Conservation (phyloP, 2,888 invertebrate species). For the Drosophila robusta region DNA sequence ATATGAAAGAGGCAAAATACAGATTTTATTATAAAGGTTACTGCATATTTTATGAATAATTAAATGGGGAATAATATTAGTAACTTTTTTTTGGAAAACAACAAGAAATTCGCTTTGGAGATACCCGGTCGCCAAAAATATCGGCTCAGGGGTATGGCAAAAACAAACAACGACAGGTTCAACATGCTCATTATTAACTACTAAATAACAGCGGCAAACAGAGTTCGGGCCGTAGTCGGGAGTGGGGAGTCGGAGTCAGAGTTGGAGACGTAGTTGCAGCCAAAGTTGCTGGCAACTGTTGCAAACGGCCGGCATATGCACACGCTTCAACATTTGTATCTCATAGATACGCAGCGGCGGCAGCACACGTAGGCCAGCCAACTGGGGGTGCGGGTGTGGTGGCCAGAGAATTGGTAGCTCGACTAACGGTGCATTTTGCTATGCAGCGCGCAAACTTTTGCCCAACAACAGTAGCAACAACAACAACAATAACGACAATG, state of each 20-base stretch:
- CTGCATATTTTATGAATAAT: background rate
- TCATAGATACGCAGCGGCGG: constrained; percentile 65
- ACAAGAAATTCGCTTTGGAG: background rate
- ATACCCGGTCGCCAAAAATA: constrained; percentile 9
- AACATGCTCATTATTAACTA: constrained; percentile 81
- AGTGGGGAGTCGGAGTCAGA: background rate
- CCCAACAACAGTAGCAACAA: constrained; percentile 36
- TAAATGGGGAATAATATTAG: background rate
- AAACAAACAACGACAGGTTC: constrained; percentile 73
- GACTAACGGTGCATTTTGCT: constrained; percentile 76
- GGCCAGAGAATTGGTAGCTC: constrained; percentile 20
- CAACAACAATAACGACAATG: constrained; percentile 27
- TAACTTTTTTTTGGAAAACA: too few species aligned
- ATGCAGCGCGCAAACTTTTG: constrained; percentile 70
- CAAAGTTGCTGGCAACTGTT: constrained; percentile 52
- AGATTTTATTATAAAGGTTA: background rate
- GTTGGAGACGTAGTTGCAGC: constrained; percentile 11
- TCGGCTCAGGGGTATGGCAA: constrained; percentile 30
- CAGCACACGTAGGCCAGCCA: constrained; percentile 43
- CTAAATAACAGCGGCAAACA: constrained; percentile 76
- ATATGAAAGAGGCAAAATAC: too few species aligned
- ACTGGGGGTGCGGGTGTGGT: background rate
- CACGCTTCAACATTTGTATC: constrained; percentile 68
- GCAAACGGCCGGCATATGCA: constrained; percentile 60
- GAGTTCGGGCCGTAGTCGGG: constrained; percentile 16